Evolutionary conservation across 92 coral and sea anemone species (phyloP).

Genomic region (Meandrina meandrites): DNA sequence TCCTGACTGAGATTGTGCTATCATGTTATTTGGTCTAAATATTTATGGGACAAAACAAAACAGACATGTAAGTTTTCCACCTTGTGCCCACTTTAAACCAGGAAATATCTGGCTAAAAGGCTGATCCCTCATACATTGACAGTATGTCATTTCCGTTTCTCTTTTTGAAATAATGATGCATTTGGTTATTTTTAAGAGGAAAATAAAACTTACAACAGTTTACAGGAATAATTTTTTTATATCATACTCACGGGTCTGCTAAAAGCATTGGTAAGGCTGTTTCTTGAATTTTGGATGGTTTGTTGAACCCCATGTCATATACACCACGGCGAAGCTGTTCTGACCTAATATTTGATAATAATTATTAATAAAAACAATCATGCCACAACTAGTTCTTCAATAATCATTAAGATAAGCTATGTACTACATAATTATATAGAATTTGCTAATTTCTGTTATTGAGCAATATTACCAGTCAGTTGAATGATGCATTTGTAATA

Average conservation of each 20-base stretch:
- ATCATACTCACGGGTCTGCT: slow-evolving; percentile 92
- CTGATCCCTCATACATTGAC: too few relatives aligned
- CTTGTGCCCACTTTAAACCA: not conserved
- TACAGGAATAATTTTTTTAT: not conserved
- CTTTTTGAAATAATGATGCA: too few relatives aligned
- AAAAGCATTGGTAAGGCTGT: slow-evolving; percentile 96
- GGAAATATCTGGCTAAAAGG: too few relatives aligned
- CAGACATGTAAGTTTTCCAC: not conserved
- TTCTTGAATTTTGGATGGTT: slow-evolving; percentile 96
- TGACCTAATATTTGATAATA: slow-evolving; percentile 51
- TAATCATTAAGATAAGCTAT: too few relatives aligned
- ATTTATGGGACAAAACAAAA: not conserved
- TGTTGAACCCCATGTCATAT: slow-evolving; percentile 97
- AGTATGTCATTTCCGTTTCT: too few relatives aligned
- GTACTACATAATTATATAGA: too few relatives aligned
- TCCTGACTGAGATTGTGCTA: slow-evolving; percentile 98
- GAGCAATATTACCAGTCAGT: too few relatives aligned
- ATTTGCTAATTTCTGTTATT: too few relatives aligned
- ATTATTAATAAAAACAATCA: too few relatives aligned
- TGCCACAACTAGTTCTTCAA: not conserved
- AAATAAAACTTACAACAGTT: too few relatives aligned
- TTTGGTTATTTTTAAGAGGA: too few relatives aligned
- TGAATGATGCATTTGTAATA: too few relatives aligned
- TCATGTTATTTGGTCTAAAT: slow-evolving; percentile 92
- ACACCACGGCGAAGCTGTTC: slow-evolving; percentile 80